Base-by-base conservation (phyloP, 2,113 vertebrate genomes). In the Menidia beryllina region DNA sequence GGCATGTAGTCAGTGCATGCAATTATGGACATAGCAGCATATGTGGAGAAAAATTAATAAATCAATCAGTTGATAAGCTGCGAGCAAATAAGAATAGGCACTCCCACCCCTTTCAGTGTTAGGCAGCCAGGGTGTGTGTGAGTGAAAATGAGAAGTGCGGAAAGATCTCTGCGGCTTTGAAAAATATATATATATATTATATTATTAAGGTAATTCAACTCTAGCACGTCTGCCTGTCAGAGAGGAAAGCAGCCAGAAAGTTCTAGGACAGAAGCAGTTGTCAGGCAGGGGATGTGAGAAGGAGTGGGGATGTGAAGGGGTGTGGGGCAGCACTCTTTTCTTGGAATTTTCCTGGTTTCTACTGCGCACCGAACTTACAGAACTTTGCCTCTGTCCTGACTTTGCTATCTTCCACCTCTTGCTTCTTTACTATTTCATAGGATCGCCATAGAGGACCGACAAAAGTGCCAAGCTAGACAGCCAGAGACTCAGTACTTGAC, bases 1-100 rank as follows among this genome's bases (percentile, higher is more conserved):
- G 81, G 39, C 15, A 11, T 71, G 75, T 19, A 76, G 81, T 63
- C 69, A 82, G 77, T 61, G 78, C 91, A 93, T 92, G 91, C 91
- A 84, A 75, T 84, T 87, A 84, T 24, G 36, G 71, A 73, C 69
- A 75, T 43, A 85, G 85, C 77, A 88, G 64, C 49, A 20, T 51
- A 62, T 72, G 84, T 58, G 58, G 53, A 63, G 27, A 3, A 66
- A 61, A 45, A 52, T n/a, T n/a, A 21, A 58, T 38, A 45, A 72
- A 34, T 8, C 10, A 34, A 34, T 2, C 39, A 75, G 69, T 43
- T 49, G 2, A 77, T 82, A 61, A 50, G 56, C 61, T 68, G 30
- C 7, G 23, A 84, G 62, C 76, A 72, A 56, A 60, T 73, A 53
- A 72, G 56, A 64, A 69, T 45, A 61, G 39, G 49, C 61, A 50